Evolutionary conservation across 1,140 invertebrate genomes (phyloP), one percentile per base, ranked within the genome.

Genomic region (Bombus superbus): DNA sequence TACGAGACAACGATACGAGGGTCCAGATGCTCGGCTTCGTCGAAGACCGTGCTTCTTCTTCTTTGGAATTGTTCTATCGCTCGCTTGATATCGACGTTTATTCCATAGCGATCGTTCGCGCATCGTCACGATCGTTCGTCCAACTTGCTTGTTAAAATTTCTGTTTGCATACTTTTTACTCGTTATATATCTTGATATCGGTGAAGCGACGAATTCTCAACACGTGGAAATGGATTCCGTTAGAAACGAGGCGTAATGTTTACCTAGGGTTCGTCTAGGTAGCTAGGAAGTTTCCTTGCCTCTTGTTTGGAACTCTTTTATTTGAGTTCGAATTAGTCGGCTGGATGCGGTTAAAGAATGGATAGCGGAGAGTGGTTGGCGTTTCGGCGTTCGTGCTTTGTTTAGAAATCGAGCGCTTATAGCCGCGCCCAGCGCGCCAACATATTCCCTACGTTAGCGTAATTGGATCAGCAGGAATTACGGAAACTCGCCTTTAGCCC

Each of bases 391-490:
- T 92, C 92, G 92, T 92, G 92, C 91, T 92, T 92, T 92, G 92
- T 92, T 92, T 92, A 91, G 87, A 91, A 92, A 92, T 92, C 85
- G 91, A 82, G 83, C 86, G 86, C 90, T 91, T 91, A 88, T 87
- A 83, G 81, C 85, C 84, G 82, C 79, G 81, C 86, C 47, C 66
- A 44, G 44, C 76, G 78, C 78, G 69, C 88, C 86, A 92, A 91
- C 91, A 91, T 92, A 92, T 92, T 91, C 90, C 72, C 86, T 81
- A 86, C 89, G 87, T 92, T 90, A 91, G 85, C 86, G 89, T 92
- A 92, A 92, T 92, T 92, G 90, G 92, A 92, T 92, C 91, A 90
- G 77, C 86, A 77, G 77, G 90, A 92, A 92, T 92, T 92, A 92
- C 86, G 75, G 80, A 83, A 87, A 85, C 89, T 92, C 89, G 90